Base-by-base conservation (phyloP, 2,888 invertebrate species). In the Tenthredo livida region DNA sequence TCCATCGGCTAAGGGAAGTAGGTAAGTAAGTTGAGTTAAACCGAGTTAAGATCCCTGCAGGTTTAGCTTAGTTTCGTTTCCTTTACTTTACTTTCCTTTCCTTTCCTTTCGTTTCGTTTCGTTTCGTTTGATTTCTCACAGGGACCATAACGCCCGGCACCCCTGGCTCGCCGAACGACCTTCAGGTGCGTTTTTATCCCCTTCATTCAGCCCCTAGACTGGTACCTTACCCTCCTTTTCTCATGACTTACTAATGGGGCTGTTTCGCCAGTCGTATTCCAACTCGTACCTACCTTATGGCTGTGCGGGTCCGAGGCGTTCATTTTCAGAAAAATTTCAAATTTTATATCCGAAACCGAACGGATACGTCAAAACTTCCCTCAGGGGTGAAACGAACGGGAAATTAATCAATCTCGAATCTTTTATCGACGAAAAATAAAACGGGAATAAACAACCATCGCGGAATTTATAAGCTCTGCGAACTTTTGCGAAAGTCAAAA, bases 91-190 rank as follows among this genome's bases (percentile, higher is more conserved):
- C 33, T 75, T 84, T n/a, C 73, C 75, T 85, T 33, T 65, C 25
- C 33, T 75, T 84, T n/a, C 73, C 75, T 85, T 33, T 65, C 25
- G n/a, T 75, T 84, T n/a, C 73, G 50, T 85, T 84, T 54, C 84
- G 73, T 85, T 85, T 72, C 85, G 84, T 85, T 85, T 85, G 85
- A 85, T 85, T 85, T 85, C 85, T 85, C 85, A 54, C 85, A 85
- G 85, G 85, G 85, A 85, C 85, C 82, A 85, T 85, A 85, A 85
- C 85, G 65, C 65, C 85, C 21, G 78, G 29, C 78, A 37, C 70
- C 47, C 43, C 15, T 33, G 33, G 29, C 54, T 77, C 54, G 50
- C 54, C 29, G 12, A 67, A 67, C 67, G 67, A 67, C 43, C 72
- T 73, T 73, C 72, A 73, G 40, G 40, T 73, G 40, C 72, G 72